phyloP scores from a whole-genome alignment of 2,797 vertebrate genomes.

The Orientallactaga sibirica region DNA sequence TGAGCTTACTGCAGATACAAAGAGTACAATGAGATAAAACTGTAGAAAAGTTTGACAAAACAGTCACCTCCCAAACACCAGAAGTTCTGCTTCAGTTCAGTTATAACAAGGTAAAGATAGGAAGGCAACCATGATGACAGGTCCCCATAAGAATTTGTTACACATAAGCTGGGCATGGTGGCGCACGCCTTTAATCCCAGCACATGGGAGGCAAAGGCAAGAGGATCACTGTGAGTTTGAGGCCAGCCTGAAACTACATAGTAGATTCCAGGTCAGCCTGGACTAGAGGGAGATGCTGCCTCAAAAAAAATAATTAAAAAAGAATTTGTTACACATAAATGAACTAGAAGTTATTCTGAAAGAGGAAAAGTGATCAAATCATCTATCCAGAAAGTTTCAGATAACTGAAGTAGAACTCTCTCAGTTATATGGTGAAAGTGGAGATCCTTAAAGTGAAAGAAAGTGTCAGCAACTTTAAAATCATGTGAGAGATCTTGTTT shows the following conservation, averaged over 20 bases:
- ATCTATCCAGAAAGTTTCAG: background rate
- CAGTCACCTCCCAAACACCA: background rate
- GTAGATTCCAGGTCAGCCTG: too few species aligned
- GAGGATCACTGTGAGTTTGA: too few species aligned
- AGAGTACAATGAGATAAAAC: background rate
- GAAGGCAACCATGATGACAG: background rate
- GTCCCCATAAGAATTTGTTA: background rate
- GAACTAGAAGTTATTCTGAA: background rate
- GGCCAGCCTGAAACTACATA: too few species aligned
- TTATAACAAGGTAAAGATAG: background rate
- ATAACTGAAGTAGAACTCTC: background rate
- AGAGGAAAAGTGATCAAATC: slow-evolving; percentile 15
- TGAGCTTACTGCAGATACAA: background rate
- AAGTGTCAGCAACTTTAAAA: background rate
- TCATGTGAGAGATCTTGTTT: background rate
- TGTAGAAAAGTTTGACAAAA: background rate
- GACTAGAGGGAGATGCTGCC: too few species aligned
- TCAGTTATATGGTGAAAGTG: background rate
- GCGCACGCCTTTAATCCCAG: too few species aligned
- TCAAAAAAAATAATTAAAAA: too few species aligned
- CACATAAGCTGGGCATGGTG: too few species aligned
- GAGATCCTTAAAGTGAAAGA: background rate
- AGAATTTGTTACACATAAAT: background rate
- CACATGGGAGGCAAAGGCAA: too few species aligned
- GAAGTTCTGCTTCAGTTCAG: background rate